phyloP scores from a whole-genome alignment of 1,140 invertebrate species.

The Cyrtorhinus lividipennis region DNA sequence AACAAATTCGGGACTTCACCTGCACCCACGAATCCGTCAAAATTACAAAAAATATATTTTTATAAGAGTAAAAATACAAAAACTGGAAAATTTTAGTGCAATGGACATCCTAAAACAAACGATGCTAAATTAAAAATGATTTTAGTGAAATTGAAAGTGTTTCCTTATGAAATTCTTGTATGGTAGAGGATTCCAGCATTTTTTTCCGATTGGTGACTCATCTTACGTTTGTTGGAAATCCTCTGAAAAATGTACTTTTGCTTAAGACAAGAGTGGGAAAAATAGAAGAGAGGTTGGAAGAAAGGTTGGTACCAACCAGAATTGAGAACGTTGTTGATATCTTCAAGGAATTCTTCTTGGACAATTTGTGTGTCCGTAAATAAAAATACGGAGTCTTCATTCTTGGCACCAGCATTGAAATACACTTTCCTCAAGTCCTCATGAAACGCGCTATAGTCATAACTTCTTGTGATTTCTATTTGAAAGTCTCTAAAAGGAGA shows the following conservation, averaged over 20 bases:
- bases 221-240: no score
- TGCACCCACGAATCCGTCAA: no score
- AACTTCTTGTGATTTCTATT: slow-evolving; percentile 69
- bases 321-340: slow-evolving; percentile 82
- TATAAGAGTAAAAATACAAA: background rate
- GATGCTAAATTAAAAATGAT: no score
- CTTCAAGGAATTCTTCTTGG: slow-evolving; percentile 81
- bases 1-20: slow-evolving; percentile 76
- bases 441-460: slow-evolving; percentile 62
- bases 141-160: no score
- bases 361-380: slow-evolving; percentile 81
- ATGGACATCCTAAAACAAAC: no score
- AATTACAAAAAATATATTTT: slow-evolving; percentile 11
- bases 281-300: no score
- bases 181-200: no score
- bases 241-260: no score
- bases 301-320: slow-evolving; percentile 41
- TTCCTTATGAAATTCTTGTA: no score
- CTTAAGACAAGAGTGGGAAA: no score
- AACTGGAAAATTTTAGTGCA: no score
- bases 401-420: slow-evolving; percentile 49
- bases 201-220: no score
- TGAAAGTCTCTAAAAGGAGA: slow-evolving; percentile 52
- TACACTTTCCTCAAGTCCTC: slow-evolving; percentile 61
- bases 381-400: slow-evolving; percentile 72